Evolutionary conservation across 2,113 vertebrate genomes (phyloP).

Genomic region (Cheilinus undulatus): DNA sequence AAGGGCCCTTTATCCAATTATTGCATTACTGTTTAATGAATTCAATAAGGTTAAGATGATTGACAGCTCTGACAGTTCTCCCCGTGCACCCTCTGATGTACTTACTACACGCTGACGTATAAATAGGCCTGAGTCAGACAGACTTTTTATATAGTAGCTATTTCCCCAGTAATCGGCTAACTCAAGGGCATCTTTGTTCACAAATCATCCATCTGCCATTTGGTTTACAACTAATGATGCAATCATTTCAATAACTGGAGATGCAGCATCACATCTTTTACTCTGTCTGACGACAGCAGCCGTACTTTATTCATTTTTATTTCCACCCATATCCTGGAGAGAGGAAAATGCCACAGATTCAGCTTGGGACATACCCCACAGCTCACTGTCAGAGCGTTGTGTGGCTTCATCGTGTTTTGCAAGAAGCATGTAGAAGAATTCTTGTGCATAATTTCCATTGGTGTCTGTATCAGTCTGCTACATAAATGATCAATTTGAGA

Average conservation of each 20-base stretch:
- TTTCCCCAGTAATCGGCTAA: conserved; percentile 5
- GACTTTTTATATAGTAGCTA: neutral
- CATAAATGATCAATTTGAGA: too few relatives aligned
- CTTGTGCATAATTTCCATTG: too few relatives aligned
- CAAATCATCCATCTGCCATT: neutral
- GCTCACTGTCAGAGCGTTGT: neutral
- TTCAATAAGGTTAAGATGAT: conserved; percentile 27
- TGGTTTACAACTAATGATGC: conserved; percentile 8
- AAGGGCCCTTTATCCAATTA: conserved; percentile 9
- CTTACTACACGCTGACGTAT: neutral
- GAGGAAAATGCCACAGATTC: neutral
- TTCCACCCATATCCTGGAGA: neutral
- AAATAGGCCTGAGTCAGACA: conserved; percentile 1
- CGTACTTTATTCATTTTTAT: neutral
- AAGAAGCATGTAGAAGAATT: neutral
- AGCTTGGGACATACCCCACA: neutral
- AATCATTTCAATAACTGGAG: neutral
- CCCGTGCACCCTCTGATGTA: conserved; percentile 29
- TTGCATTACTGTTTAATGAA: conserved; percentile 46
- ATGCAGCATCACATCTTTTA: neutral
- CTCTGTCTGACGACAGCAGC: neutral
- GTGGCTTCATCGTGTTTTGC: neutral
- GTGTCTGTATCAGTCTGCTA: too few relatives aligned
- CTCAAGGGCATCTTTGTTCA: neutral
- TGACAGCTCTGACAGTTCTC: conserved; percentile 45